Evolutionary conservation across 2,888 invertebrate species (phyloP), one percentile per base, ranked within the genome.

Genomic region (Brachypterus glaber): DNA sequence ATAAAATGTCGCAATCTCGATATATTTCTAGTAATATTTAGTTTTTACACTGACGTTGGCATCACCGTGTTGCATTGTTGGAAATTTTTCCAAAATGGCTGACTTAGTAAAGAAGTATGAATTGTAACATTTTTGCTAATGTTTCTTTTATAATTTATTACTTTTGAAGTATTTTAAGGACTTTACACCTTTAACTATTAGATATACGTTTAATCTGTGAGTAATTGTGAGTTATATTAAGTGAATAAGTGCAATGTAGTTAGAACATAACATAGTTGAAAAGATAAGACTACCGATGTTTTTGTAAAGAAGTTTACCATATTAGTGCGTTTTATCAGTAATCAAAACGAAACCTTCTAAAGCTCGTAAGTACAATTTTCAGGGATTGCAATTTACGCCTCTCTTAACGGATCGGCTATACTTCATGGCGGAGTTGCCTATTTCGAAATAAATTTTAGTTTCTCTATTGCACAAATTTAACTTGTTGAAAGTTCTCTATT

Each of bases 11-110:
- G n/a, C n/a, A n/a, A n/a, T n/a, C n/a, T n/a, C n/a, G n/a, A n/a
- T n/a, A n/a, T n/a, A n/a, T 5, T 27, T 11, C 27, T 27, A 27
- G 27, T 5, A 13, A 27, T 13, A 4, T 27, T 27, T 27, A 4
- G 12, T 11, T 27, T 5, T 4, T 27, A 13, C 8, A 13, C 4
- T 11, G 27, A 11, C 4, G 12, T 49, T 54, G 55, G 51, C 44
- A 46, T 30, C 33, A 47, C 45, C 48, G 55, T 54, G 55, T 42
- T 56, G 60, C 60, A 62, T 60, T 62, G 60, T 62, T 62, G 63
- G 62, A 62, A 58, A 59, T 48, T 49, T 51, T 54, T 55, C 50
- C 57, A 63, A 63, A 55, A 64, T 64, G 64, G 63, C 62, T 54
- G 60, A 52, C 50, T 43, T 53, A 48, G 52, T 53, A 49, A 50